Base-by-base conservation (phyloP, 1,140 invertebrate species). In the Phortica variegata region DNA sequence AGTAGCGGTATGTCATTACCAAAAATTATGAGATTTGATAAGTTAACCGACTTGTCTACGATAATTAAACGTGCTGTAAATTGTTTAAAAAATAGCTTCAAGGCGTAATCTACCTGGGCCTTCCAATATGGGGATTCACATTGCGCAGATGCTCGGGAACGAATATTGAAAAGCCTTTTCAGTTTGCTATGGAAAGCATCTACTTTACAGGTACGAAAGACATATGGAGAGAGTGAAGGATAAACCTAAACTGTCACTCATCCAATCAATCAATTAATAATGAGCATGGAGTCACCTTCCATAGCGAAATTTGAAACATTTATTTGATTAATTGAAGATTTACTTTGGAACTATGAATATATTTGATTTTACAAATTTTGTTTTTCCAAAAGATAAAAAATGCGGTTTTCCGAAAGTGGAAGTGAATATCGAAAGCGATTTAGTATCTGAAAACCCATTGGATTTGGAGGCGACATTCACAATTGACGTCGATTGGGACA, bases 81-180 rank as follows among this genome's bases (percentile, higher is more conserved):
- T 15, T 31, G 8, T 43, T 15, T 8, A 13, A n/a, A 8, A 3
- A 23, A n/a, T 17, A 73, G 70, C 44, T 34, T 5, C 65, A 73
- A 54, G 70, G 70, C 16, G 13, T 57, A 13, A 18, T 46, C 2
- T 73, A 73, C 38, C 34, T 73, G 34, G 65, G 52, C 1, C 40
- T 73, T 10, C 32, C 65, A 18, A 52, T 73, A 47, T 73, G 70
- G 65, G 70, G 70, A 13, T 58, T 70, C 10, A 66, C 69, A 7
- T 31, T 48, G 19, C 33, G 49, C 0, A 31, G 49, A 12, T 73
- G 70, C 19, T 31, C 36, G 0, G 50, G 45, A 21, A 15, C 54
- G n/a, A 41, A 58, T n/a, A 56, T 73, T 36, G 21, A 34, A 0
- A 42, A 70, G 4, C 70, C 65, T 1, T 65, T 73, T 17, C 52